Conservation (phyloP, 2,888 invertebrate genomes). For the Bimastos eiseni region DNA sequence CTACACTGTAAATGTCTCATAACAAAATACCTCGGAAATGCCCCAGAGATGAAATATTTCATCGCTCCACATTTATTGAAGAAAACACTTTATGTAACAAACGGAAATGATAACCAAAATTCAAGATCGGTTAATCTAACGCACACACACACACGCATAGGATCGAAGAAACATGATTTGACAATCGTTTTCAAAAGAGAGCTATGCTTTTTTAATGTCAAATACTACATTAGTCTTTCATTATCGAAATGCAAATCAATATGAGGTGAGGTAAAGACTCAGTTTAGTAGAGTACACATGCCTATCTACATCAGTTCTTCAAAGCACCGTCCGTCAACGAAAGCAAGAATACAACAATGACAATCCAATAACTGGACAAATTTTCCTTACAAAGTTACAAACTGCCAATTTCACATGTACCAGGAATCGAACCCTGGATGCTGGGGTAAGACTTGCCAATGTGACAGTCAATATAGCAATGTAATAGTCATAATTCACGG, state of each 20-base stretch:
- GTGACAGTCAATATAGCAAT: background rate
- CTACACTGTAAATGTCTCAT: background rate
- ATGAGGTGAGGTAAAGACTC: background rate
- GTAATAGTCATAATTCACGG: background rate
- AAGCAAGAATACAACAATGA: background rate
- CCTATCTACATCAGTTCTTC: background rate
- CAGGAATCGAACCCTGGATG: background rate
- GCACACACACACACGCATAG: background rate
- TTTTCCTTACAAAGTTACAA: background rate
- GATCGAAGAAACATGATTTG: background rate
- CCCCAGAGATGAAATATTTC: background rate
- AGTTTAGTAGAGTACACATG: background rate
- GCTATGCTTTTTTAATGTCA: background rate
- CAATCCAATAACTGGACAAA: background rate
- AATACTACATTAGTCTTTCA: background rate
- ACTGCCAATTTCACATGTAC: background rate
- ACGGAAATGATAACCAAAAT: background rate
- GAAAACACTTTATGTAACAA: background rate
- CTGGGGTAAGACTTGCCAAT: background rate
- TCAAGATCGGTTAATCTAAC: conserved; percentile 2
- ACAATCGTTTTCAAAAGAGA: background rate
- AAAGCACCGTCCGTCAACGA: background rate
- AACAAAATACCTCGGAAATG: background rate
- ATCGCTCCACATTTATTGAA: background rate
- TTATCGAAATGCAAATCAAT: background rate